Evolutionary conservation across 2,888 invertebrate species (phyloP).

Genomic region (Cataglyphis albicans): DNA sequence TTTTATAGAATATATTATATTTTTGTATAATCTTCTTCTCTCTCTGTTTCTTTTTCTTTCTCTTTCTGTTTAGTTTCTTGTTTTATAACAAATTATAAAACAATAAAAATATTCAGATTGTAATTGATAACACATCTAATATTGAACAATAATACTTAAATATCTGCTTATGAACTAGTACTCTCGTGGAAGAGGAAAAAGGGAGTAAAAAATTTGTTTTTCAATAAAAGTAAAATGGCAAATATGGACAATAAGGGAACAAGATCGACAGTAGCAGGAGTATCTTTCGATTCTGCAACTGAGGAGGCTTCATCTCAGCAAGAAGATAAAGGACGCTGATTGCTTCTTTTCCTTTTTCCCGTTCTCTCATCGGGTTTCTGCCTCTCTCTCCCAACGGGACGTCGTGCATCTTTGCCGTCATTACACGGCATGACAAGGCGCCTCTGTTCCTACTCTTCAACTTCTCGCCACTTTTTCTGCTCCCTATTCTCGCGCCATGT

Average conservation of each 20-base stretch:
- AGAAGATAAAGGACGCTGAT: slow-evolving; percentile 76
- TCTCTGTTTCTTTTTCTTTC: too few relatives aligned
- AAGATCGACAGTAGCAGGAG: slow-evolving; percentile 74
- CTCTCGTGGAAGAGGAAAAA: background rate
- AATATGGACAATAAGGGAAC: slow-evolving; percentile 42
- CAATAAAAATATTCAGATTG: background rate
- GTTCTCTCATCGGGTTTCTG: slow-evolving; percentile 35
- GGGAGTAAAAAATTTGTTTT: background rate
- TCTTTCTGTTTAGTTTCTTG: too few relatives aligned
- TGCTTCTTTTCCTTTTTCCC: slow-evolving; percentile 66
- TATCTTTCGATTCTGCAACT: slow-evolving; percentile 72
- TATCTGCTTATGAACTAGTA: background rate
- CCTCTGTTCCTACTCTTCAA: slow-evolving; percentile 76
- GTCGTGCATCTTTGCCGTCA: slow-evolving; percentile 82
- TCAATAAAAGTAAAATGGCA: slow-evolving; percentile 26
- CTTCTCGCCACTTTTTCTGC: slow-evolving; percentile 77
- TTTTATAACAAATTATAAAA: too few relatives aligned
- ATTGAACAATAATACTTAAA: background rate
- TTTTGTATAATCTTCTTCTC: background rate
- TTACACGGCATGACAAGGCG: slow-evolving; percentile 85
- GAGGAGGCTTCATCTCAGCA: slow-evolving; percentile 68
- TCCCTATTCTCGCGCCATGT: slow-evolving; percentile 77
- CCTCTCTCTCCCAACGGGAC: slow-evolving; percentile 69
- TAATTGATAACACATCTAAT: background rate
- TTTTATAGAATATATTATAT: background rate